Base-by-base conservation (phyloP, 2,888 invertebrate species). In the Standfussiana lucernea region DNA sequence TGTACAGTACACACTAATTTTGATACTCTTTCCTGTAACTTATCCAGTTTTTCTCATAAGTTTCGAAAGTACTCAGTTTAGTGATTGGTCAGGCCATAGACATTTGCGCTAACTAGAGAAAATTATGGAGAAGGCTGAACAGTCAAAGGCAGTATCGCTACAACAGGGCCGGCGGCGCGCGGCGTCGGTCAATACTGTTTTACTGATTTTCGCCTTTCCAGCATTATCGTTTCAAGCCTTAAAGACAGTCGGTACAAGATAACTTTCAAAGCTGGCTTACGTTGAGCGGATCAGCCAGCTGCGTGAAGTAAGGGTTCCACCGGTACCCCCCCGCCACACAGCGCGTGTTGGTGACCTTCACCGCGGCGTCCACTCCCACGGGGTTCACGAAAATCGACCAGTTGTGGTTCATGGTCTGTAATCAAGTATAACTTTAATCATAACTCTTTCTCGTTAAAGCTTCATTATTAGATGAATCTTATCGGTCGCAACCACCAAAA, bases 381-480 rank as follows among this genome's bases (percentile, higher is more conserved):
- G 98, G 98, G 96, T 99, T 99, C 56, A 99, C 99, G 93, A 97
- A 99, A 88, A 99, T 98, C 72, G 98, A 98, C 99, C 99, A 99
- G 89, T 98, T 98, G 94, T 99, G 99, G 91, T 98, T 97, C 89
- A 97, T 96, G 0, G 99, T 99, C 98, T 98, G 92, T 0, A 65
- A 66, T 11, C 35, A 35, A 21, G 5, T 24, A 18, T 28, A 4
- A 45, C 32, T n/a, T 45, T 56, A 21, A 21, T 0, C 3, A 4
- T 24, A 3, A 50, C 6, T 32, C 42, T 3, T 42, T 53, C 53
- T 50, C 11, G 50, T 50, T 11, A 53, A 4, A n/a, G 4, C 24
- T 24, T 24, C 10, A 24, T 50, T 50, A 4, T 50, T 24, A 50
- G 21, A 47, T 47, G 8, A 21, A 47, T 47, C 24, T 47, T 47